Conservation (phyloP, 1,140 invertebrate genomes). For the Helicoverpa zea region DNA sequence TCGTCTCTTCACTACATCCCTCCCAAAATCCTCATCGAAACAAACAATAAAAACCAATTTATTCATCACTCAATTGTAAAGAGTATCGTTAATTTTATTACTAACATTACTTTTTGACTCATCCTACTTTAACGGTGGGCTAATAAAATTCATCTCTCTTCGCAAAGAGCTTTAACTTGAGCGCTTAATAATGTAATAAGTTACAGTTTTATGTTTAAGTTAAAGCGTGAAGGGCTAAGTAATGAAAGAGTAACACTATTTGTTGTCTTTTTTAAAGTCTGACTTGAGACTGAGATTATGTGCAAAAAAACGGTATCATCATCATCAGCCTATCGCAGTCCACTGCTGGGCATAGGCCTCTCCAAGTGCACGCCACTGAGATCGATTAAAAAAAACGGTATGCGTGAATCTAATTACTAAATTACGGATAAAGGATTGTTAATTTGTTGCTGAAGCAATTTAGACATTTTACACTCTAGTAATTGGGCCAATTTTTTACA, state of each 20-base stretch:
- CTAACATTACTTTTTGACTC: slow-evolving; percentile 34
- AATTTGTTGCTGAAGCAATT: no score
- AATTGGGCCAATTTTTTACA: no score
- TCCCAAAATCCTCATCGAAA: slow-evolving; percentile 2
- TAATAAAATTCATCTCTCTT: slow-evolving; percentile 32
- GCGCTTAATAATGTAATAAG: slow-evolving; percentile 23
- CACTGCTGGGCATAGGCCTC: no score
- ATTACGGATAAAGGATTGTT: no score
- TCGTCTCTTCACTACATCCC: neutral
- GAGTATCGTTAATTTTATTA: slow-evolving; percentile 41
- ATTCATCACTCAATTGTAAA: slow-evolving; percentile 44
- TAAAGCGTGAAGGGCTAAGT: slow-evolving; percentile 2
- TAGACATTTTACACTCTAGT: no score
- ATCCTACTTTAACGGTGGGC: slow-evolving; percentile 19
- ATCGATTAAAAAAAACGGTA: no score
- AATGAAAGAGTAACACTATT: neutral
- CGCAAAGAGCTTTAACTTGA: slow-evolving; percentile 5
- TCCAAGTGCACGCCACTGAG: no score
- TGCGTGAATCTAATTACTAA: no score
- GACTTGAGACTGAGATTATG: no score
- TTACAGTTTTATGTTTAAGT: slow-evolving; percentile 6
- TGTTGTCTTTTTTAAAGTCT: neutral
- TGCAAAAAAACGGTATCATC: no score
- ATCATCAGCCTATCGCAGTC: no score
- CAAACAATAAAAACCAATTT: slow-evolving; percentile 33